Base-by-base conservation (phyloP, 2,888 invertebrate genomes). In the Aleiodes alternator region DNA sequence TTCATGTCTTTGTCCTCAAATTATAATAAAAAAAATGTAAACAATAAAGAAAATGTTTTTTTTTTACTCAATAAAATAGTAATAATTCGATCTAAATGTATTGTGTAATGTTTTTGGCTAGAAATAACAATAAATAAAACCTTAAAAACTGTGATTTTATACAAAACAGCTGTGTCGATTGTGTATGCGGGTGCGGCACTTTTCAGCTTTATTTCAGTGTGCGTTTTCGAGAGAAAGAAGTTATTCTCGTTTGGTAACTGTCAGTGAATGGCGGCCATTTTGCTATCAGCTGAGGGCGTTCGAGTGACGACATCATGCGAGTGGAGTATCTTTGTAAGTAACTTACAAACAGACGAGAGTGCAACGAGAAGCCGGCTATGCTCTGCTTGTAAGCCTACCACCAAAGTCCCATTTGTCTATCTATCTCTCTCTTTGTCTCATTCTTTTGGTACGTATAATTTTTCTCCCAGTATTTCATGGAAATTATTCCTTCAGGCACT, bases 231-330 rank as follows among this genome's bases (percentile, higher is more conserved):
- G 82, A 81, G 78, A 29, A 75, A 71, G 59, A 9, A 4, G 48
- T 12, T 51, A 76, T 79, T 75, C 71, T 55, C 48, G 57, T 14
- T 79, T 43, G 11, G 79, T 81, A 82, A 82, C 84, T 83, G 84
- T 83, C 84, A 84, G 70, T 75, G 74, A 53, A 70, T 48, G 76
- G 76, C 79, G 71, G 78, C 79, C 79, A 79, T 80, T 75, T 80
- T 80, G 73, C 50, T 71, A 79, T 80, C 80, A 80, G 79, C 80
- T 80, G 79, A 80, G 77, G 80, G 80, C 80, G 80, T 78, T 38
- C 23, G 51, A 77, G 77, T 80, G 80, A 80, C 80, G 80, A 80
- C 80, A 80, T 77, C 59, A 56, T 70, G 59, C 29, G 70, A 80
- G 80, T 79, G 80, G 78, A 81, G 72, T 56, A 71, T 80, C 78